Percentiles rank a stretch among this genome's conserved stretches.
Evolutionary conservation across 1,140 invertebrate species (phyloP).

Genomic region (Ectropis grisescens): DNA sequence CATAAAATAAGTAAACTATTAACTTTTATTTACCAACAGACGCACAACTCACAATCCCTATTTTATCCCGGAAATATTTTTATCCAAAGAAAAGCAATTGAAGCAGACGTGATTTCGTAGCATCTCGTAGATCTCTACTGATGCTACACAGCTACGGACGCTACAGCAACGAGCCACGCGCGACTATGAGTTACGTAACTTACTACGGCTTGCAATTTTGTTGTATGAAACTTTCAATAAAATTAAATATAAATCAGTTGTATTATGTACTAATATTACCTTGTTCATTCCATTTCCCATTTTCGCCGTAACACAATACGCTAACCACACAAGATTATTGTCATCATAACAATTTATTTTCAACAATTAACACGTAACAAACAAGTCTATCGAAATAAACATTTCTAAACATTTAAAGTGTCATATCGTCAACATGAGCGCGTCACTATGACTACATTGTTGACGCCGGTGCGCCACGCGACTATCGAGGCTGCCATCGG

Average conservation of each 20-base stretch:
- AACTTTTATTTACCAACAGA: too few relatives aligned
- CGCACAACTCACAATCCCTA: too few relatives aligned
- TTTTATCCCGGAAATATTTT: too few relatives aligned
- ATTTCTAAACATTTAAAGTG: slow-evolving; percentile 27
- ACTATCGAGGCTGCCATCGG: slow-evolving; percentile 37
- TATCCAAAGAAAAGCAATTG: too few relatives aligned
- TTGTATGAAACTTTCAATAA: too few relatives aligned
- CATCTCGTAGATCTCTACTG: too few relatives aligned
- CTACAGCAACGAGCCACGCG: slow-evolving; percentile 31
- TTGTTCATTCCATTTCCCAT: slow-evolving; percentile 88
- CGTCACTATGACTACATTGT: slow-evolving; percentile 67
- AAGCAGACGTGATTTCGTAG: too few relatives aligned
- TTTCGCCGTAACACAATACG: slow-evolving; percentile 25
- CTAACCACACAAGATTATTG: slow-evolving; percentile 27
- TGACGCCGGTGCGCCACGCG: slow-evolving; percentile 46
- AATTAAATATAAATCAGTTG: background rate
- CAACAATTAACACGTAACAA: slow-evolving; percentile 23
- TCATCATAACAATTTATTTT: slow-evolving; percentile 24
- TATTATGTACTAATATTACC: slow-evolving; percentile 64
- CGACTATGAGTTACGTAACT: slow-evolving; percentile 50
- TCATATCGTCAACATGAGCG: slow-evolving; percentile 47
- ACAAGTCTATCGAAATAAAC: slow-evolving; percentile 16
- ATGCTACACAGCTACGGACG: slow-evolving; percentile 18
- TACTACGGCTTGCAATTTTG: slow-evolving; percentile 4
- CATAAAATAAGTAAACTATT: too few relatives aligned